phyloP scores from a whole-genome alignment of 2,888 invertebrate species.

The Hypercompe scribonia region DNA sequence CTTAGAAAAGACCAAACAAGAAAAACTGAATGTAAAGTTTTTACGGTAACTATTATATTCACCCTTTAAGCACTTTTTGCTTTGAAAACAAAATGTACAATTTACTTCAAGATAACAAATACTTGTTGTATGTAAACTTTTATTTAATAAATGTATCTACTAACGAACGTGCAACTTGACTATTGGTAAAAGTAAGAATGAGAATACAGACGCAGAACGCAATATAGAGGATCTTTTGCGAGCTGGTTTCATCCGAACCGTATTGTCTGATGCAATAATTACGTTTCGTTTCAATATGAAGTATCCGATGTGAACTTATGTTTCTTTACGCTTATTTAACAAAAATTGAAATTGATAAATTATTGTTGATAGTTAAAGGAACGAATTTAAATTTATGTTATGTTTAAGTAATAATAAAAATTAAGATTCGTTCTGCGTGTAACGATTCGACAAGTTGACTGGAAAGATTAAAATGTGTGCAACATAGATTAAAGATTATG shows the following conservation, averaged over 20 bases:
- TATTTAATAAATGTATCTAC: neutral
- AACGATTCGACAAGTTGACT: neutral
- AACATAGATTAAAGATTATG: too few species aligned
- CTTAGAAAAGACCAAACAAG: slow-evolving; percentile 70
- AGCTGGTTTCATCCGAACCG: slow-evolving; percentile 19
- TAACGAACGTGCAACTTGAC: slow-evolving; percentile 26
- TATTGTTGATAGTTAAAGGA: neutral
- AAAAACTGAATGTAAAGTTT: slow-evolving; percentile 36
- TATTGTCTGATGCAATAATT: slow-evolving; percentile 46
- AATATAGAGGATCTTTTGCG: slow-evolving; percentile 19
- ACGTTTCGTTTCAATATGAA: slow-evolving; percentile 35
- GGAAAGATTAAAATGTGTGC: neutral
- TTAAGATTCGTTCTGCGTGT: neutral
- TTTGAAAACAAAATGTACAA: neutral
- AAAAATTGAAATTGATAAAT: neutral
- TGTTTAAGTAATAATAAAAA: neutral
- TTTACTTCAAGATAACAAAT: neutral
- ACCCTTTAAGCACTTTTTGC: slow-evolving; percentile 15
- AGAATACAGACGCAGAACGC: slow-evolving; percentile 29
- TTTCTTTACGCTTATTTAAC: neutral
- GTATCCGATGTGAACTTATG: neutral
- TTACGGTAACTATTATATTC: slow-evolving; percentile 28
- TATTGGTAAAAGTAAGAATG: slow-evolving; percentile 31
- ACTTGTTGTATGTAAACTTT: neutral
- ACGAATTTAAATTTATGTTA: neutral